Base-by-base conservation (phyloP, 2,888 invertebrate genomes). In the Harpalus rufipes region DNA sequence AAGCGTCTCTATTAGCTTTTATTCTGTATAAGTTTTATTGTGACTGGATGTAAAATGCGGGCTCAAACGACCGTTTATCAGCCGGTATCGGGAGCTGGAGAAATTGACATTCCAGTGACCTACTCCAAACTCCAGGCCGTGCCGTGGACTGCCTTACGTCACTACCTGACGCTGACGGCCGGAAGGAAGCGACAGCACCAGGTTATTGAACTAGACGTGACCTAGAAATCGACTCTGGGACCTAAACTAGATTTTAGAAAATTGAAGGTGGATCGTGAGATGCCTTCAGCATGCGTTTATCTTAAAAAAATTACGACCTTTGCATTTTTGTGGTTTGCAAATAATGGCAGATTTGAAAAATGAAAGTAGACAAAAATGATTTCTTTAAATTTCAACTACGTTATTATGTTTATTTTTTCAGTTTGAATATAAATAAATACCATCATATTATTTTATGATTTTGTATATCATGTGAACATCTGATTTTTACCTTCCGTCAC, bases 191-290 rank as follows among this genome's bases (percentile, higher is more conserved):
- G 61, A 59, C 78, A 65, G n/a, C 78, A 32, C 32, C 32, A 63
- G 84, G 84, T 84, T 84, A 65, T 65, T 84, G 84, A 84, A 84
- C 84, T 39, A 84, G 32, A 44, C 65, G 74, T 78, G 78, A 84
- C 84, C 84, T 78, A 84, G 76, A 84, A 76, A 82, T 16, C 58
- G 68, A 14, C 41, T 25, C 56, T 21, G 78, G 61, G 14, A 63
- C 63, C 63, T 78, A 84, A 84, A 63, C 84, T 84, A 84, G 84
- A 78, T 84, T 76, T 76, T 76, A 41, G 39, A 74, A 76, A 82
- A 61, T 61, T 72, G 32, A 21, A 83, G 32, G 68, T 58, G 58
- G 58, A 58, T 25, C 18, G 12, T 51, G 44, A 32, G 44, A 10
- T 51, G 72, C 16, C n/a, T 16, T 72, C 72, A 44, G 16, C 16